These are phyloP conservation scores for Parasteatoda lunata DNA, from an alignment of 2,888 invertebrate species.

Conservation along the genomic window DNA sequence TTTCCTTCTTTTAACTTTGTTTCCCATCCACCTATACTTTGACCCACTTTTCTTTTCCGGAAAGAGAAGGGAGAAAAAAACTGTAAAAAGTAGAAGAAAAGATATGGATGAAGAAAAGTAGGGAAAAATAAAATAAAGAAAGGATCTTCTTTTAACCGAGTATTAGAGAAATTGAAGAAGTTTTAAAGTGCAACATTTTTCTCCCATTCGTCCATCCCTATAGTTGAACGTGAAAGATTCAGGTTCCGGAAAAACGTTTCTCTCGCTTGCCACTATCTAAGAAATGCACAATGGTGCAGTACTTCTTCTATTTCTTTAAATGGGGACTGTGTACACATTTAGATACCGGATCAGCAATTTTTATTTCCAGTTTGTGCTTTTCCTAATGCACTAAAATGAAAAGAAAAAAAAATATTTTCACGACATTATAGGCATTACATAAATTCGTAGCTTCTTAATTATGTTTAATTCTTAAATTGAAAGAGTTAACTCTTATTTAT, in stretches of 20 bases:
- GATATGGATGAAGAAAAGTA: constrained; percentile 13
- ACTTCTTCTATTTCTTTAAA: not conserved
- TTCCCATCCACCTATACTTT: constrained; percentile 11
- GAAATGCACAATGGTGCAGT: constrained; percentile 24
- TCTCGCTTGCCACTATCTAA: constrained; percentile 11
- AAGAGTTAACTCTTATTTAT: too few species aligned
- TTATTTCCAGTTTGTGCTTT: too few species aligned
- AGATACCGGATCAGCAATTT: not conserved
- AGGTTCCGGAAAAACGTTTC: constrained; percentile 42
- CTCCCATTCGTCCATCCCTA: constrained; percentile 35
- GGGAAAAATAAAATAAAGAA: not conserved
- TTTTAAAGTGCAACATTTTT: constrained; percentile 60
- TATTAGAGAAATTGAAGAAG: constrained; percentile 59
- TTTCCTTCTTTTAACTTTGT: not conserved
- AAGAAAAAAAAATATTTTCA: too few species aligned
- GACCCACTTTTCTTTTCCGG: constrained; percentile 41
- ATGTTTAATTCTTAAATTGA: too few species aligned
- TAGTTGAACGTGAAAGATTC: constrained; percentile 33
- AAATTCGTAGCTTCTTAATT: too few species aligned
- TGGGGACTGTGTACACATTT: constrained; percentile 1
- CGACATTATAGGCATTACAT: too few species aligned
- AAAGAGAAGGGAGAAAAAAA: constrained; percentile 7
- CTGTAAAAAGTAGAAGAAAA: constrained; percentile 3
- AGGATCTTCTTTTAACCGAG: constrained; percentile 15
- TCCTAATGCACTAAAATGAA: too few species aligned